phyloP scores from a whole-genome alignment of 2,113 vertebrate species.

The Centropus unirufus region DNA sequence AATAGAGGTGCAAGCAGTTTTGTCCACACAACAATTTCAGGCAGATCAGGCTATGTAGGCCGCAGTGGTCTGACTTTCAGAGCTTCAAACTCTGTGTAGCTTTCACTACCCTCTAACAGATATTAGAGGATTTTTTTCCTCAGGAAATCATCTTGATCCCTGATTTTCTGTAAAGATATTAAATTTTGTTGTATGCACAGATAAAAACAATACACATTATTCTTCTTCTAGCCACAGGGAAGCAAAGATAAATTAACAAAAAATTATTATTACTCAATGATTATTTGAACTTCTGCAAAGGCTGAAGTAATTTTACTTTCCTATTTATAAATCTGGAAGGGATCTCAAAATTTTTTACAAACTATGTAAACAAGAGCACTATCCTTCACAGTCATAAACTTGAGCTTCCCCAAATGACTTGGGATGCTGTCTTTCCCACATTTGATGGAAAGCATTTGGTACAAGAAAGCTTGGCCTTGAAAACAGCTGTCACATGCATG shows the following conservation, averaged over 20 bases:
- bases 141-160: neutral
- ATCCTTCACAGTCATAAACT: neutral
- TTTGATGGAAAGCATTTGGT: neutral
- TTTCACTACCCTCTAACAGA: neutral
- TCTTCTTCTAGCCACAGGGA: neutral
- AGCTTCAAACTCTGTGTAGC: neutral
- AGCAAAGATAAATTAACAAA: neutral
- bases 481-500: neutral
- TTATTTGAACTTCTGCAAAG: neutral
- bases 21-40: no score
- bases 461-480: neutral
- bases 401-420: neutral
- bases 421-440: neutral
- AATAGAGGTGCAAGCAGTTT: neutral
- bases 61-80: neutral
- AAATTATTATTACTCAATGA: neutral
- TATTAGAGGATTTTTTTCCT: neutral
- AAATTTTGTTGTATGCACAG: neutral
- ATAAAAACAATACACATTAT: neutral
- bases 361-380: conserved; percentile 1
- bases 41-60: neutral
- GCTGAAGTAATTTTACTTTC: conserved; percentile 19
- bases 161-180: neutral
- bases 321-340: conserved; percentile 11
- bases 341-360: neutral